phyloP scores from a whole-genome alignment of 2,888 invertebrate species.

The Cheilosia scutellata region DNA sequence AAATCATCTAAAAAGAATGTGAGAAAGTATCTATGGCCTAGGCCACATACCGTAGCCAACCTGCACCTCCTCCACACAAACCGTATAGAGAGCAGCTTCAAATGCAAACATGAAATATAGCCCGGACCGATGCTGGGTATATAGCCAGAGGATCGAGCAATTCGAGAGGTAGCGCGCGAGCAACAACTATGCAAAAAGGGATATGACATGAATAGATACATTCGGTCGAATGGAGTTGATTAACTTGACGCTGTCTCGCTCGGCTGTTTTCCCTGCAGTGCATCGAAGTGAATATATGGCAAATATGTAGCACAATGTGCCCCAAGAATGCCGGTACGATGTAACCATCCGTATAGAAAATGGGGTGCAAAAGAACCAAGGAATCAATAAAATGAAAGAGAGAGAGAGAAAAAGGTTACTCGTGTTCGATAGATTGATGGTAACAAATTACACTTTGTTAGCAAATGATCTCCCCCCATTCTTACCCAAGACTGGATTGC shows the following conservation, averaged over 20 bases:
- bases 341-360: neutral
- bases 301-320: conserved; percentile 31
- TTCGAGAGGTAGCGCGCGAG: conserved; percentile 58
- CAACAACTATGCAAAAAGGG: conserved; percentile 65
- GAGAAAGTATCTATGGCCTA: conserved; percentile 71
- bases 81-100: conserved; percentile 37
- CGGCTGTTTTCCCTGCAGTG: neutral
- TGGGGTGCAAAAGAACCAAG: conserved; percentile 45
- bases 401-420: conserved; percentile 41
- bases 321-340: conserved; percentile 22
- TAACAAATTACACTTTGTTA: conserved; percentile 76
- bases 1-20: conserved; percentile 73
- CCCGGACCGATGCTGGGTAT: conserved; percentile 26
- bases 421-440: conserved; percentile 76
- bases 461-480: conserved; percentile 44
- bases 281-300: conserved; percentile 6
- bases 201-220: conserved; percentile 74
- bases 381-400: conserved; percentile 63
- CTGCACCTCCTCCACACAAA: conserved; percentile 46
- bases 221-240: conserved; percentile 72
- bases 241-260: conserved; percentile 54
- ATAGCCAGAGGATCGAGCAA: conserved; percentile 12
- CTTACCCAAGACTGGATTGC: conserved; percentile 37
- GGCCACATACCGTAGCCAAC: conserved; percentile 56
- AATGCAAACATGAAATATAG: conserved; percentile 75